Evolutionary conservation across 2,797 vertebrate species (phyloP), one percentile per base, ranked within the genome.

Genomic region (Molossus molossus): DNA sequence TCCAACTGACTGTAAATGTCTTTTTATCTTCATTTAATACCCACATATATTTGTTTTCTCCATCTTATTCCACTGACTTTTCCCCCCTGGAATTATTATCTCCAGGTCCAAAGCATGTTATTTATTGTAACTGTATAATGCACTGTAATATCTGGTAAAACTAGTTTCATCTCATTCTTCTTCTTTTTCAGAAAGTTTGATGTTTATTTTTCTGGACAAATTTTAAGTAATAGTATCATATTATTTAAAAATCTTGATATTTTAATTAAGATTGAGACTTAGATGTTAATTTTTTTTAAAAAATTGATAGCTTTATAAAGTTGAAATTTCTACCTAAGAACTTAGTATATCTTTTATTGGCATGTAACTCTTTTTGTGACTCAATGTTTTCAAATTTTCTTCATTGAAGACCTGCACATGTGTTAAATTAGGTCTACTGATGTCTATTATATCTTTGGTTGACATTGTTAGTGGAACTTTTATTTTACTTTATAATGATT

Each of bases 401-500:
- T 94, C 3, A 33, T 72, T 92, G 76, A 77, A 21, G 6, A 50
- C 4, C 29, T 72, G 11, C 1, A 79, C 1, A 2, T 87, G 50
- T 82, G 11, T 62, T 76, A 65, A 91, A n/a, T 87, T 87, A 90
- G 58, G 20, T 64, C 72, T 65, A n/a, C 15, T 12, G 3, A 15
- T 17, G 82, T 15, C 65, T 40, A 17, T 3, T 48, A 64, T 53
- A 21, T 73, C 3, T 81, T 86, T 33, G 4, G 3, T 64, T 87
- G 29, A 6, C 9, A 55, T 84, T 73, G 48, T 50, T 57, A 94
- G 15, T 55, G 29, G 2, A 77, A 91, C 65, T 83, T 75, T 79
- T 82, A 83, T 62, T 94, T 33, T 77, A 17, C 58, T 90, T 84
- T 95, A 40, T 75, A 40, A 83, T n/a, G n/a, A 84, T 69, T 88